Conservation (phyloP, 2,797 vertebrate species). For the Myripristis murdjan region DNA sequence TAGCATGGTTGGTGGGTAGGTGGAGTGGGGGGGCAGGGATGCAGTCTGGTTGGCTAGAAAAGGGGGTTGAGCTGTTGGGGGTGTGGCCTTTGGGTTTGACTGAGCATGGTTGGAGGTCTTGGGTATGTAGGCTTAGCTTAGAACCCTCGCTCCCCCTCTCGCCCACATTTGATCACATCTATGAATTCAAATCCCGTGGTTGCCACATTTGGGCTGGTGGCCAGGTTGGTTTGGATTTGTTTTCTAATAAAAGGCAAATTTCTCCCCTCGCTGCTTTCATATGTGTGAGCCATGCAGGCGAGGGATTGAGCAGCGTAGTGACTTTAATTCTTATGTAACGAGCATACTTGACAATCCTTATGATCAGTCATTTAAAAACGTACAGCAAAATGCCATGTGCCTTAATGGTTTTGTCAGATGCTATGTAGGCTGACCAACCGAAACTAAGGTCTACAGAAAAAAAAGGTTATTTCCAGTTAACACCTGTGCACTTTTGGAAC, state of each 20-base stretch:
- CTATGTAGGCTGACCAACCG: too few species aligned
- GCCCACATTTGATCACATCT: slow-evolving; percentile 58
- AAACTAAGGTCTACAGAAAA: background rate
- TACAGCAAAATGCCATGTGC: background rate
- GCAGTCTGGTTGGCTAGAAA: slow-evolving; percentile 73
- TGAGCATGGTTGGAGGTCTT: slow-evolving; percentile 74
- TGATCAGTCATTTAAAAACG: background rate
- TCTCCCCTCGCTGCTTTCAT: too few species aligned
- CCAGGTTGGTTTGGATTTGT: slow-evolving; percentile 10
- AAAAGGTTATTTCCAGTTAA: background rate
- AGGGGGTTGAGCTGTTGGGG: slow-evolving; percentile 77
- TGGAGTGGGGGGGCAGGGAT: slow-evolving; percentile 60
- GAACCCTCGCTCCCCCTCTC: slow-evolving; percentile 56
- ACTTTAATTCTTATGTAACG: too few species aligned
- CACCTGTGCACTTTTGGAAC: background rate
- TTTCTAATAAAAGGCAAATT: background rate
- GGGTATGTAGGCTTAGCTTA: slow-evolving; percentile 49
- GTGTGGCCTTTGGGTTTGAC: slow-evolving; percentile 66
- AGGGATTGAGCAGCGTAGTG: too few species aligned
- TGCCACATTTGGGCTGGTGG: slow-evolving; percentile 39
- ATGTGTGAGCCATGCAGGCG: too few species aligned
- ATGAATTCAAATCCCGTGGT: slow-evolving; percentile 57
- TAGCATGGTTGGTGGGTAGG: slow-evolving; percentile 69
- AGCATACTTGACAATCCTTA: too few species aligned
- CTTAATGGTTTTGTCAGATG: too few species aligned